Base-by-base conservation (phyloP, 2,888 invertebrate genomes). In the Athalia circularis region DNA sequence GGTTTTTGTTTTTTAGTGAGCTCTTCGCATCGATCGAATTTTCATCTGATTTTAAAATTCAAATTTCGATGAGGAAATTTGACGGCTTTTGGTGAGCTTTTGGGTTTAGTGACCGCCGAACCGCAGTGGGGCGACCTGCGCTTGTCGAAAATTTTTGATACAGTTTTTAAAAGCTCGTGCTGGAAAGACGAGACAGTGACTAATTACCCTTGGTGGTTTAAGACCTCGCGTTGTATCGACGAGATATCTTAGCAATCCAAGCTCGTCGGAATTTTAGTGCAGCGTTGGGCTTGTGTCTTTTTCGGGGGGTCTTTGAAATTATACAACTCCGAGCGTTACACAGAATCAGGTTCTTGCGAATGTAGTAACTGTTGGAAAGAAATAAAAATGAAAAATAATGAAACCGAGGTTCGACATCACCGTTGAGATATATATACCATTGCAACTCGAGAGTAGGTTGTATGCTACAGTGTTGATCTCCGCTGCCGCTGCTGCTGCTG, bases 261-360 rank as follows among this genome's bases (percentile, higher is more conserved):
- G 9, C 61, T 74, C 48, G 75, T 29, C 43, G 62, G 75, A 75
- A 75, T 61, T 75, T 62, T n/a, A 64, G 48, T 64, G 75, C n/a
- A 5, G 59, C 29, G 29, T 29, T 29, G 29, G 29, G 29, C 2
- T 59, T 57, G 72, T 57, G 45, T 47, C 72, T 59, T 72, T 72
- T 72, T 72, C 72, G 13, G 45, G 45, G n/a, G 29, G 29, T 29
- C 47, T 72, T 64, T 11, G 43, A 75, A 75, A 75, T 62, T 75
- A 75, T 75, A 64, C 75, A 62, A 72, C 47, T 72, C 47, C 11
- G 47, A 72, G 48, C 29, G 72, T 72, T 72, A 72, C 47, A 29
- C 29, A 11, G 59, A 62, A 50, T 52, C 62, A 11, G 47, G 62
- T 75, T 75, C 64, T 62, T 75, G 50, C 50, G 62, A 13, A 47